Base-by-base conservation (phyloP, 2,797 vertebrate species). In the Eutrigla gurnardus region DNA sequence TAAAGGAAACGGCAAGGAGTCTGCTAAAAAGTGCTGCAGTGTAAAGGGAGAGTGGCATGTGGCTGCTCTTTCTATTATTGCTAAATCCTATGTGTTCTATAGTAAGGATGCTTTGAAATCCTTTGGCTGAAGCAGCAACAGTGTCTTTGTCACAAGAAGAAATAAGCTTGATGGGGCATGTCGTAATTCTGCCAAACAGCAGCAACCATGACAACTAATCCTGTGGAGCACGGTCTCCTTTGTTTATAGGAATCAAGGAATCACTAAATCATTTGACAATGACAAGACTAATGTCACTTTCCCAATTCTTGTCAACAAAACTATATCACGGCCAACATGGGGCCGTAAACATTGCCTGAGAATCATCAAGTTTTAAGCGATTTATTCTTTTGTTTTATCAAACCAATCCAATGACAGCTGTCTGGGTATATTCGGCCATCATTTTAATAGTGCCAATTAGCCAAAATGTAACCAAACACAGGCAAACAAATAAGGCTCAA, bases 21-120 rank as follows among this genome's bases (percentile, higher is more conserved):
- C 25, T 25, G 25, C 25, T 25, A 10, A 42, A 15, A 63, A 25
- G 47, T 7, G 33, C 25, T 25, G 25, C 25, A 25, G 25, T 25
- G 25, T 25, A 25, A 25, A 25, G 25, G 25, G 25, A 25, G 25
- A 25, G 1, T 25, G 25, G 25, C 2, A 2, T 25, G 32, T 40
- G 10, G 50, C 52, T 52, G 42, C 32, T 69, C 25, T 65, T 65
- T 60, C 40, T 69, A 50, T 81, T 73, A 73, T 14, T 65, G 6
- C 10, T 42, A 65, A 53, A 0, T 25, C 43, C 49, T 40, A 65
- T 67, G 47, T 53, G n/a, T 11, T 73, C 18, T 46, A 13, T 5
- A 32, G 12, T 14, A 33, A 65, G 42, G 18, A 42, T 11, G 33
- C 12, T 4, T 55, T 66, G 37, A 57, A 62, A 77, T 68, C 11